Conservation (phyloP, 1,140 invertebrate genomes). For the Lanistes nyassanus region DNA sequence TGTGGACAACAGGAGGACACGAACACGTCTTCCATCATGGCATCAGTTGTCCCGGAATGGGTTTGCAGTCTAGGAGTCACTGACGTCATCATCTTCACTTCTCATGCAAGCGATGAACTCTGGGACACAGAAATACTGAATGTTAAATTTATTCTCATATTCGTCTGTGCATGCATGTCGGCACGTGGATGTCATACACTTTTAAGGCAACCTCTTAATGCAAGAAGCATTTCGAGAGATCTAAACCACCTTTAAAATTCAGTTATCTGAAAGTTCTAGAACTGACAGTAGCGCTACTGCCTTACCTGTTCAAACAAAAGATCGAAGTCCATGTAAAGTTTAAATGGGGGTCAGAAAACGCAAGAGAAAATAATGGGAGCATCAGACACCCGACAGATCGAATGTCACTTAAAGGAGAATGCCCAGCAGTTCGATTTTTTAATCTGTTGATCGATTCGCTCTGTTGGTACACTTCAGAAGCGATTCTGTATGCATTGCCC, state of each 20-base stretch:
- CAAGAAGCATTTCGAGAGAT: background rate
- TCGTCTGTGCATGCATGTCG: no score
- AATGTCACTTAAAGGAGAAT: no score
- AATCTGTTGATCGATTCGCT: no score
- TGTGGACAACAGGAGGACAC: no score
- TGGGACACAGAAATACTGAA: slow-evolving; percentile 5
- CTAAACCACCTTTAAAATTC: background rate
- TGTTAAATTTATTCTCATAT: background rate
- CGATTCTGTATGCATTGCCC: no score
- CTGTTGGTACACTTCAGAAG: no score
- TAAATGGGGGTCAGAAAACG: background rate
- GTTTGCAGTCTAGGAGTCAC: background rate
- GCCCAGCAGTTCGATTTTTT: no score
- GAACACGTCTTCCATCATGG: no score
- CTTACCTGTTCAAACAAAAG: background rate
- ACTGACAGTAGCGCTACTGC: background rate
- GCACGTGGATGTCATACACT: background rate
- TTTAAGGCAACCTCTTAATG: background rate
- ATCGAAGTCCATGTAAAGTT: background rate
- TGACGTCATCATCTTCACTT: slow-evolving; percentile 33
- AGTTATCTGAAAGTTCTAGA: background rate
- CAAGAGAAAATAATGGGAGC: background rate
- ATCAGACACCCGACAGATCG: no score
- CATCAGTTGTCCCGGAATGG: background rate
- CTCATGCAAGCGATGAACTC: slow-evolving; percentile 45